A percentile compares a stretch with the other conserved stretches of the same genome.
Evolutionary conservation across 2,113 vertebrate species (phyloP).

Genomic region (Amblyopsis rosae): DNA sequence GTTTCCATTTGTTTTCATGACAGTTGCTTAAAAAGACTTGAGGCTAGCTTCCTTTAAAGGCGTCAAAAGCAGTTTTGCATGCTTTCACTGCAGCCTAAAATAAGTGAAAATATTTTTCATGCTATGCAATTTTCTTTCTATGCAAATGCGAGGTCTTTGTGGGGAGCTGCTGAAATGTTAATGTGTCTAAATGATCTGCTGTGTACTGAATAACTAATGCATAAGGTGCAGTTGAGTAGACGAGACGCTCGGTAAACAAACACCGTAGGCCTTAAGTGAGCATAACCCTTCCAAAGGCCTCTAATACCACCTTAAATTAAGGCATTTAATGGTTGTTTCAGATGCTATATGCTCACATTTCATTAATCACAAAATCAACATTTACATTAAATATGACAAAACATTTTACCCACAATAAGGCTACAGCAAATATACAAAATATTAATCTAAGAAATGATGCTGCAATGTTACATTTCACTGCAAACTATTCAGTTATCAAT

Average conservation of each 20-base stretch:
- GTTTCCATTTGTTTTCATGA: not conserved
- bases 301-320: too few relatives aligned
- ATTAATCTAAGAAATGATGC: not conserved
- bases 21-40: not conserved
- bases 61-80: not conserved
- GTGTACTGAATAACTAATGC: conserved; percentile 31
- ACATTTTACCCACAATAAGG: conserved; percentile 6
- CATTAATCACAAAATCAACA: not conserved
- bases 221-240: conserved; percentile 13
- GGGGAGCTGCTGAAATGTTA: conserved; percentile 9
- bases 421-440: conserved; percentile 16
- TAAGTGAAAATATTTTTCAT: not conserved
- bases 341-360: too few relatives aligned
- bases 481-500: conserved; percentile 48
- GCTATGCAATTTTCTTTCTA: not conserved
- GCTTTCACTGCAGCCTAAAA: not conserved
- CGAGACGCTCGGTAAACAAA: conserved; percentile 4
- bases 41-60: not conserved
- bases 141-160: conserved; percentile 17
- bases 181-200: conserved; percentile 39
- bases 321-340: too few relatives aligned
- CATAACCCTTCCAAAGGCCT: not conserved
- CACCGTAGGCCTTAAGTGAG: not conserved
- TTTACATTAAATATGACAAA: not conserved
- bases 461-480: conserved; percentile 15